phyloP scores from a whole-genome alignment of 2,888 invertebrate species.

The Epirrita christyi region DNA sequence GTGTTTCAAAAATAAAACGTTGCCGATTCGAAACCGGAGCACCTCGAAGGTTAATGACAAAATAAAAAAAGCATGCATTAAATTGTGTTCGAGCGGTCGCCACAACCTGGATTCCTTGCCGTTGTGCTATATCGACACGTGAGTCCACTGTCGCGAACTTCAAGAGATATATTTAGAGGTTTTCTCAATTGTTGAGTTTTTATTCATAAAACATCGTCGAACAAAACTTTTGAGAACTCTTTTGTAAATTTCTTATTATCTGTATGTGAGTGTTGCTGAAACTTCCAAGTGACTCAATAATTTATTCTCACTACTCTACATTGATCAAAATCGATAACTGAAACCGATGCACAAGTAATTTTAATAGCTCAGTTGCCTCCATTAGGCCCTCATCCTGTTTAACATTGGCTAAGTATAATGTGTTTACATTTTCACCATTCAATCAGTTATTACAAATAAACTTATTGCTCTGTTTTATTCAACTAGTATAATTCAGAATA shows the following conservation, averaged over 20 bases:
- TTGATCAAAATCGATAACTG: background rate
- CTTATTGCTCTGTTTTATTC: slow-evolving; percentile 3
- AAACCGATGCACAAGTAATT: slow-evolving; percentile 1
- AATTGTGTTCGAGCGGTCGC: slow-evolving; percentile 63
- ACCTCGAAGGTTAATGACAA: slow-evolving; percentile 82
- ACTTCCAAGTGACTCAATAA: no score
- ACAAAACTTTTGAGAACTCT: background rate
- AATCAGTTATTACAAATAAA: slow-evolving; percentile 29
- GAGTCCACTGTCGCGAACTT: slow-evolving; percentile 46
- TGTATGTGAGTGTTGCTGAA: no score
- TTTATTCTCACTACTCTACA: background rate
- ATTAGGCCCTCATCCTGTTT: slow-evolving; percentile 34
- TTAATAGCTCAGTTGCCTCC: slow-evolving; percentile 22
- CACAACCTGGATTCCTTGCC: slow-evolving; percentile 58
- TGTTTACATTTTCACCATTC: slow-evolving; percentile 37
- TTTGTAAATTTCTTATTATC: no score
- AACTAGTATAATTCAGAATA: background rate
- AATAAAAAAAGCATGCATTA: slow-evolving; percentile 79
- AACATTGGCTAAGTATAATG: slow-evolving; percentile 22
- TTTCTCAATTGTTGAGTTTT: slow-evolving; percentile 28
- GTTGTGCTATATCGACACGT: slow-evolving; percentile 56
- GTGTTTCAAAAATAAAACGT: slow-evolving; percentile 82
- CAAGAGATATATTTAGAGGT: slow-evolving; percentile 39
- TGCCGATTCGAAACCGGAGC: slow-evolving; percentile 80
- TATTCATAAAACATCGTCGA: slow-evolving; percentile 16